Percentiles rank a stretch among this genome's conserved stretches.
Evolutionary conservation across 2,113 vertebrate genomes (phyloP).

Genomic region (Aramus guarauna): DNA sequence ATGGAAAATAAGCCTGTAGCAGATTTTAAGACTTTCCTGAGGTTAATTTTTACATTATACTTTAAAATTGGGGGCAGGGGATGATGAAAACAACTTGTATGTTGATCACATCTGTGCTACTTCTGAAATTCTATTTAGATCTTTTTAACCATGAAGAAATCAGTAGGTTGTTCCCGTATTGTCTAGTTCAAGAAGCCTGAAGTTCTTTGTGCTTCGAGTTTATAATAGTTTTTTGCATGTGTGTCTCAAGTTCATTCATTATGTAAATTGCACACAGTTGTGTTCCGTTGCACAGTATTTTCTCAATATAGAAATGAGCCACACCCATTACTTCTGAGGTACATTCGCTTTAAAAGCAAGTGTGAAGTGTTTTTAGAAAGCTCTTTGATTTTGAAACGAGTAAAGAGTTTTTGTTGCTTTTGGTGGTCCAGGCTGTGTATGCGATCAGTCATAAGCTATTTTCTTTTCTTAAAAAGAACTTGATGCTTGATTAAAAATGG

Average conservation of each 20-base stretch:
- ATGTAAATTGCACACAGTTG: neutral
- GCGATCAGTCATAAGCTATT: neutral
- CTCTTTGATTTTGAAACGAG: neutral
- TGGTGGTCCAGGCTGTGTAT: neutral
- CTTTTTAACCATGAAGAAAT: neutral
- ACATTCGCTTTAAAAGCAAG: neutral
- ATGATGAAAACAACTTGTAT: neutral
- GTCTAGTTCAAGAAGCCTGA: neutral
- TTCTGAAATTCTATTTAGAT: neutral
- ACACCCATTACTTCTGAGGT: neutral
- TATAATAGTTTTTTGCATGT: neutral
- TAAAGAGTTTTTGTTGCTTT: neutral
- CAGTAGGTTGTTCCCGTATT: neutral
- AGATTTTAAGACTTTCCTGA: neutral
- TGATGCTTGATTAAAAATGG: neutral
- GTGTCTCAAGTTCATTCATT: neutral
- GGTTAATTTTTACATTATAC: neutral
- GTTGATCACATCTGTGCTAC: fast-evolving
- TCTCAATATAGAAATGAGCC: neutral
- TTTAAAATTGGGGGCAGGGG: neutral
- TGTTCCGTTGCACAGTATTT: neutral
- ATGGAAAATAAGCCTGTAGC: fast-evolving
- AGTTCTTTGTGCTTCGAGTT: neutral
- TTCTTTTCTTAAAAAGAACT: neutral
- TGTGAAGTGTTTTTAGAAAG: neutral